phyloP scores from a whole-genome alignment of 2,797 vertebrate species.

The Sebastes taczanowskii region DNA sequence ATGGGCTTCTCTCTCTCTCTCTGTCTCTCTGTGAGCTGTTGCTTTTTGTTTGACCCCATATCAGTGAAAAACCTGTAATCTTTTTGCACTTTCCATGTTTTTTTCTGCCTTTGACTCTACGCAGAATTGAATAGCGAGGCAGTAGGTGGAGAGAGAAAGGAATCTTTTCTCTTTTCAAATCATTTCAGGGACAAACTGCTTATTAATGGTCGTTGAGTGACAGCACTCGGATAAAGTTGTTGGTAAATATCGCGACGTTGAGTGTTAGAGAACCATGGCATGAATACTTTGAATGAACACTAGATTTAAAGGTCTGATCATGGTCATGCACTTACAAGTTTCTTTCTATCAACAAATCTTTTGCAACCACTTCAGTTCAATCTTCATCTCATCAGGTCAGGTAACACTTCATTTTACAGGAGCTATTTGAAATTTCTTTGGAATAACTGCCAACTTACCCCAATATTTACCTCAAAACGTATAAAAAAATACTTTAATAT shows the following conservation, averaged over 20 bases:
- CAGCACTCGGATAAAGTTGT: neutral
- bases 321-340: neutral
- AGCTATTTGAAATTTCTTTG: too few species aligned
- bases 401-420: too few species aligned
- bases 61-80: neutral
- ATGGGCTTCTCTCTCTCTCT: neutral
- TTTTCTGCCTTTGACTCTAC: constrained; percentile 3
- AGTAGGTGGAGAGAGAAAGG: neutral
- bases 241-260: neutral
- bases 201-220: neutral
- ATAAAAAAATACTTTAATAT: too few species aligned
- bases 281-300: neutral
- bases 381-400: neutral
- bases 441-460: too few species aligned
- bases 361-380: neutral
- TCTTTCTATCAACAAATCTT: neutral
- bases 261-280: neutral
- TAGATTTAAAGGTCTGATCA: neutral
- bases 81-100: neutral
- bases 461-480: too few species aligned
- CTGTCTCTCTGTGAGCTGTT: neutral
- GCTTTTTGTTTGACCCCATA: constrained; percentile 6
- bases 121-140: neutral
- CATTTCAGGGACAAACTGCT: constrained; percentile 19
- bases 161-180: constrained; percentile 17